phyloP scores from a whole-genome alignment of 2,113 vertebrate genomes.

The Cathartes aura region DNA sequence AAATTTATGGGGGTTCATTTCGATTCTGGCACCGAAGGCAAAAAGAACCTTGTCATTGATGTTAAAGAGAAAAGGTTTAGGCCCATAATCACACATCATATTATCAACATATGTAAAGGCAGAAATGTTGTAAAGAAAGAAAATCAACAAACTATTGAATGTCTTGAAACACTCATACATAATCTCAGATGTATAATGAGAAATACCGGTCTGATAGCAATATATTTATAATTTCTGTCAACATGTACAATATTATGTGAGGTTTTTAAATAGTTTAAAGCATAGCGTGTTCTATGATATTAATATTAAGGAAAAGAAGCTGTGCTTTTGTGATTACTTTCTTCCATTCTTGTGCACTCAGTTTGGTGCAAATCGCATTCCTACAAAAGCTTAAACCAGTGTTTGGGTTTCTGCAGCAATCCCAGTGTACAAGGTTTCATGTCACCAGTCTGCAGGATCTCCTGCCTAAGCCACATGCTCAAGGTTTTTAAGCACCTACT shows the following conservation, averaged over 20 bases:
- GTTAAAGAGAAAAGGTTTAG: not conserved
- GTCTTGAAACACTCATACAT: not conserved
- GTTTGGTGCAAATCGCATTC: not conserved
- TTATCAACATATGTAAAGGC: slow-evolving; percentile 10
- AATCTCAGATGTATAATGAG: not conserved
- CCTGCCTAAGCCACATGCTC: not conserved
- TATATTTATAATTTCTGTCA: not conserved
- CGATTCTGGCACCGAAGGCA: not conserved
- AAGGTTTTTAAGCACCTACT: not conserved
- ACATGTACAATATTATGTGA: not conserved
- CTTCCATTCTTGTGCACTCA: not conserved
- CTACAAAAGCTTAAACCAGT: not conserved
- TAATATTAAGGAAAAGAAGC: not conserved
- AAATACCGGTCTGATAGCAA: not conserved
- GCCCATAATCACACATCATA: not conserved
- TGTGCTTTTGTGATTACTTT: not conserved
- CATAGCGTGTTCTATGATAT: not conserved
- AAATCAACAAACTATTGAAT: slow-evolving; percentile 36
- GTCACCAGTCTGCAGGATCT: not conserved
- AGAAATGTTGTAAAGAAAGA: not conserved
- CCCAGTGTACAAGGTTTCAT: not conserved
- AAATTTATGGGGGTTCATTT: not conserved
- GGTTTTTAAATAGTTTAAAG: not conserved
- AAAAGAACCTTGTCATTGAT: not conserved
- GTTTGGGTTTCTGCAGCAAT: not conserved